A percentile compares a stretch with the other conserved stretches of the same genome.
Evolutionary conservation across 2,888 invertebrate species (phyloP).

Genomic region (Synanthedon tipuliformis): DNA sequence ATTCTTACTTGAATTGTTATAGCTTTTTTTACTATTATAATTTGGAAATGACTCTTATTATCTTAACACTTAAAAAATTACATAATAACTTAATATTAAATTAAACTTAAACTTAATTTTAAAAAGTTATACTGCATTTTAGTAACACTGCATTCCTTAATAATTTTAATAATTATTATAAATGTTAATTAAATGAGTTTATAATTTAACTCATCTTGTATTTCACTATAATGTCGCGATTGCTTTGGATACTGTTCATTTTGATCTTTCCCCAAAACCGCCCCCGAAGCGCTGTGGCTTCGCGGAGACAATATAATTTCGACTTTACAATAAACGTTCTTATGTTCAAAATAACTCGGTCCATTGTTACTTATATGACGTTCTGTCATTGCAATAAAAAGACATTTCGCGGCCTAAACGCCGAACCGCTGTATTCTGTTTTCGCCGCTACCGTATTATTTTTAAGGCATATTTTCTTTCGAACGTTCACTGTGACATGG

Average conservation of each 20-base stretch:
- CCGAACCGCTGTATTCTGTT: conserved; percentile 16
- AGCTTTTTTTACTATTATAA: conserved; percentile 42
- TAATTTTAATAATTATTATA: too few species aligned
- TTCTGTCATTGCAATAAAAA: conserved; percentile 38
- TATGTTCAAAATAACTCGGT: conserved; percentile 42
- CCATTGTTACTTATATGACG: conserved; percentile 52
- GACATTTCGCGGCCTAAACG: conserved; percentile 31
- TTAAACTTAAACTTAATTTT: too few species aligned
- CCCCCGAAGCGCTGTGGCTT: conserved; percentile 32
- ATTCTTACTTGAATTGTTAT: background rate
- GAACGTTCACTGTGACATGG: conserved; percentile 16
- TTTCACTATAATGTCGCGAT: conserved; percentile 57
- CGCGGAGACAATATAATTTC: conserved; percentile 25
- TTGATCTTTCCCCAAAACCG: conserved; percentile 56
- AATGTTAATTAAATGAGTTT: too few species aligned
- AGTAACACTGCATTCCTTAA: too few species aligned
- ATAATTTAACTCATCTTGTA: conserved; percentile 42
- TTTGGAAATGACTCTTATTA: too few species aligned
- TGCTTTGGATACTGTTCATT: conserved; percentile 52
- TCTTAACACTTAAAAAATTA: too few species aligned
- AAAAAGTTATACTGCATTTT: too few species aligned
- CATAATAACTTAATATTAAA: too few species aligned
- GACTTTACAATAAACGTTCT: conserved; percentile 31
- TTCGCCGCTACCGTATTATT: conserved; percentile 13
- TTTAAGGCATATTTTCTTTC: conserved; percentile 30